A percentile compares a stretch with the other conserved stretches of the same genome.
phyloP scores from a whole-genome alignment of 2,797 vertebrate species.

The Bradypodion ventrale region DNA sequence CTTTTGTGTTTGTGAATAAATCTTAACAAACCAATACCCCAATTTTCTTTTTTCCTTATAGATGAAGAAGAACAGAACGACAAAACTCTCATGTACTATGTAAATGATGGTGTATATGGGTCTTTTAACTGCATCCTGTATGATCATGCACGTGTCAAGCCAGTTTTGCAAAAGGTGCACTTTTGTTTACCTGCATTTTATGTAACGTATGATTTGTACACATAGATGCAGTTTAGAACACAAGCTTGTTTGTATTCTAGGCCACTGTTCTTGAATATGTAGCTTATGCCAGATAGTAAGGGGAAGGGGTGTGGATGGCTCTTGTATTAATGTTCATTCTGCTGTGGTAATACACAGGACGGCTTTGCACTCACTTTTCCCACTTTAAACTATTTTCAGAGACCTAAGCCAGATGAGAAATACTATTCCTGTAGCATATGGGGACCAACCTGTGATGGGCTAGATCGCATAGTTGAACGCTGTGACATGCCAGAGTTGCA shows the following conservation, averaged over 20 bases:
- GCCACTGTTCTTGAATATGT: not conserved
- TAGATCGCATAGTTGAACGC: slow-evolving; percentile 93
- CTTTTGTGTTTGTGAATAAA: not conserved
- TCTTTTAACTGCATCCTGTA: slow-evolving; percentile 97
- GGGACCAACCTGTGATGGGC: slow-evolving; percentile 96
- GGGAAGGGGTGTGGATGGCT: no score
- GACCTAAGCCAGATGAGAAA: slow-evolving; percentile 90
- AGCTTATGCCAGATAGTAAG: not conserved
- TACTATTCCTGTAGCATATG: slow-evolving; percentile 93
- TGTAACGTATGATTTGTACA: not conserved
- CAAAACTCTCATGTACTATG: slow-evolving; percentile 95
- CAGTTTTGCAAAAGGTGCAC: slow-evolving; percentile 88
- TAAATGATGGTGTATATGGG: slow-evolving; percentile 96
- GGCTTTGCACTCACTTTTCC: not conserved
- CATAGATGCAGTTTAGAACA: not conserved
- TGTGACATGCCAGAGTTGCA: slow-evolving; percentile 90
- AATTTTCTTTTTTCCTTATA: slow-evolving; percentile 58
- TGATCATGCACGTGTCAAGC: slow-evolving; percentile 91
- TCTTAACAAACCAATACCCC: not conserved
- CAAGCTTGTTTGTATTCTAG: not conserved
- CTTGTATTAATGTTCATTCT: not conserved
- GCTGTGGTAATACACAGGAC: not conserved
- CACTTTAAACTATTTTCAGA: slow-evolving; percentile 69
- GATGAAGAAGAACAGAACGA: slow-evolving; percentile 88
- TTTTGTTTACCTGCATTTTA: not conserved